phyloP scores from a whole-genome alignment of 2,888 invertebrate genomes.

The Poecilobothrus nobilitatus region DNA sequence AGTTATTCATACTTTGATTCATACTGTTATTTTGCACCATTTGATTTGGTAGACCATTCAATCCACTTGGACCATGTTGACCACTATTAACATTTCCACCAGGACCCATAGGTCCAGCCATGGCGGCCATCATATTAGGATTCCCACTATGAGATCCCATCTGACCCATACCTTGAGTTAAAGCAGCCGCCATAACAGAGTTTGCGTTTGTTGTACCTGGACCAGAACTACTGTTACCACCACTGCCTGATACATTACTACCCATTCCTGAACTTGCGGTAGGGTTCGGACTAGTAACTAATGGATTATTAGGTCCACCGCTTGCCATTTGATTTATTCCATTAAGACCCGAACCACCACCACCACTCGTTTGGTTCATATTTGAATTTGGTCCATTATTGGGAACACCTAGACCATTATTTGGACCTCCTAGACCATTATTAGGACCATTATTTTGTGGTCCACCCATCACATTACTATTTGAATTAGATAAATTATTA shows the following conservation, averaged over 20 bases:
- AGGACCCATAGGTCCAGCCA: conserved; percentile 26
- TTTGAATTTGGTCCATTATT: conserved; percentile 15
- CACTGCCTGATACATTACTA: conserved; percentile 11
- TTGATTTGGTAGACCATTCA: conserved; percentile 26
- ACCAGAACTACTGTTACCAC: neutral
- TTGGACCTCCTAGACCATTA: neutral
- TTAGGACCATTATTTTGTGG: neutral
- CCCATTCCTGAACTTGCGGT: conserved; percentile 8
- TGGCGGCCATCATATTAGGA: conserved; percentile 21
- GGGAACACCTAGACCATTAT: conserved; percentile 8
- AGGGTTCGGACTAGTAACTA: conserved; percentile 16
- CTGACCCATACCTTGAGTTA: conserved; percentile 27
- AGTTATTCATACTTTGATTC: conserved; percentile 22
- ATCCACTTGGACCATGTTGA: conserved; percentile 21
- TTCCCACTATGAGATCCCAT: conserved; percentile 24
- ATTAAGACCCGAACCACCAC: conserved; percentile 13
- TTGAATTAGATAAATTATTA: conserved; percentile 7
- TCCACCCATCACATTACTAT: neutral
- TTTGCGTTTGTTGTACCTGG: neutral
- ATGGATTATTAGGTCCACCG: conserved; percentile 15
- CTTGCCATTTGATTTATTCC: conserved; percentile 18
- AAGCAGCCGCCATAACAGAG: conserved; percentile 18
- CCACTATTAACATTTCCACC: conserved; percentile 24
- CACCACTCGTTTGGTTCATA: conserved; percentile 16
- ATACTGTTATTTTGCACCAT: conserved; percentile 22